Conservation (phyloP, 2,888 invertebrate genomes). For the Aplocera efformata region DNA sequence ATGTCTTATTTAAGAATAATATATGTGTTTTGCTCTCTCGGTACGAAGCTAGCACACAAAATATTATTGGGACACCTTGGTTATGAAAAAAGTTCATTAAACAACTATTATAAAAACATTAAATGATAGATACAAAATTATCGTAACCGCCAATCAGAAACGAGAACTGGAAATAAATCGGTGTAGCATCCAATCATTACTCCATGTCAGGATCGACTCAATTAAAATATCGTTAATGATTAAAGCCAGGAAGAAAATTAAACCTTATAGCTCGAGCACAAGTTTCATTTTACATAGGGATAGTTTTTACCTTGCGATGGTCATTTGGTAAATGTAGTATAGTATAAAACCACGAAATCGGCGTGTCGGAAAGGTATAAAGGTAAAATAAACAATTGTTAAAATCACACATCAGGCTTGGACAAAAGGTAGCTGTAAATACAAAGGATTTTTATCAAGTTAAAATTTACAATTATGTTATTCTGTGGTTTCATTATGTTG, state of each 20-base stretch:
- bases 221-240: conserved; percentile 80
- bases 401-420: conserved; percentile 55
- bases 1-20: too few species aligned
- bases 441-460: too few species aligned
- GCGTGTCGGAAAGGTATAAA: conserved; percentile 76
- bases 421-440: conserved; percentile 33
- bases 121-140: conserved; percentile 75
- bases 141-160: conserved; percentile 78
- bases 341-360: conserved; percentile 78
- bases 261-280: conserved; percentile 48
- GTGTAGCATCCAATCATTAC: conserved; percentile 80
- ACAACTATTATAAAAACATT: conserved; percentile 73
- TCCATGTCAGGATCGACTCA: conserved; percentile 79
- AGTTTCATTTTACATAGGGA: conserved; percentile 42
- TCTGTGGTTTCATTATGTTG: too few species aligned
- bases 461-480: too few species aligned
- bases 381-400: conserved; percentile 75
- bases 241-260: conserved; percentile 47
- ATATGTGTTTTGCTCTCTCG: too few species aligned
- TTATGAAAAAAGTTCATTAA: conserved; percentile 9
- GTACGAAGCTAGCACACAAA: too few species aligned
- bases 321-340: conserved; percentile 76
- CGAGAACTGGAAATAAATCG: conserved; percentile 79
- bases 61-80: too few species aligned
- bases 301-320: conserved; percentile 63